Percentiles rank a stretch among this genome's conserved stretches.
These are phyloP conservation scores for Cynocephalus volans DNA, from an alignment of 2,113 vertebrate genomes.

Conservation along the genomic window DNA sequence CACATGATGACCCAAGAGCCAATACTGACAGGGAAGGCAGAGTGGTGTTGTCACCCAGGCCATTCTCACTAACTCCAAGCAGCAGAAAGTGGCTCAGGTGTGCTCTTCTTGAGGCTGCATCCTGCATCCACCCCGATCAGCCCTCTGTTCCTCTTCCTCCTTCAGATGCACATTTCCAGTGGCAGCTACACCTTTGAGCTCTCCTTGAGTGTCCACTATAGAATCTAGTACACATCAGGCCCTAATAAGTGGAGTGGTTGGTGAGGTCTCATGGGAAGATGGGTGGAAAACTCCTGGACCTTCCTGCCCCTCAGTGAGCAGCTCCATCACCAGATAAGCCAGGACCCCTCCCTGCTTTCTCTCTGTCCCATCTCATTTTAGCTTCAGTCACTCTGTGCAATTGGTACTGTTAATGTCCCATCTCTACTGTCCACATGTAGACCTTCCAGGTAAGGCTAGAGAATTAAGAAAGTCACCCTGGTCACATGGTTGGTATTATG, in stretches of 20 bases:
- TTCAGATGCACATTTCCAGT: neutral
- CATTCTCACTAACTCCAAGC: too few relatives aligned
- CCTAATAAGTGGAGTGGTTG: neutral
- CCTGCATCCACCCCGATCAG: neutral
- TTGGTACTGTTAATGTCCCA: neutral
- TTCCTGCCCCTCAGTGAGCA: neutral
- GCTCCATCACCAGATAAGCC: fast-evolving
- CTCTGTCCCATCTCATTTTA: neutral
- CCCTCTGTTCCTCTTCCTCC: neutral
- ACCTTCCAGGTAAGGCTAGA: neutral
- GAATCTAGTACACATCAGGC: neutral
- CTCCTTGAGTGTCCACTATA: neutral
- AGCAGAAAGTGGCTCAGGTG: neutral
- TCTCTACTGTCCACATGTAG: neutral
- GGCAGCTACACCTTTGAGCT: neutral
- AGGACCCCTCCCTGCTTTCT: too few relatives aligned
- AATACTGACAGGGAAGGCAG: too few relatives aligned
- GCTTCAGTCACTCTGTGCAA: neutral
- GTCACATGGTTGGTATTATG: neutral
- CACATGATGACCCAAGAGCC: neutral
- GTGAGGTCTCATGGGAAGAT: fast-evolving
- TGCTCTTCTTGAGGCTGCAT: neutral
- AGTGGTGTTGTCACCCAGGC: neutral
- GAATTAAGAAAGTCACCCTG: neutral
- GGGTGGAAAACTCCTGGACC: neutral